Percentiles rank a stretch among this genome's conserved stretches.
phyloP scores from a whole-genome alignment of 2,797 vertebrate species.

The Etheostoma nigrum region DNA sequence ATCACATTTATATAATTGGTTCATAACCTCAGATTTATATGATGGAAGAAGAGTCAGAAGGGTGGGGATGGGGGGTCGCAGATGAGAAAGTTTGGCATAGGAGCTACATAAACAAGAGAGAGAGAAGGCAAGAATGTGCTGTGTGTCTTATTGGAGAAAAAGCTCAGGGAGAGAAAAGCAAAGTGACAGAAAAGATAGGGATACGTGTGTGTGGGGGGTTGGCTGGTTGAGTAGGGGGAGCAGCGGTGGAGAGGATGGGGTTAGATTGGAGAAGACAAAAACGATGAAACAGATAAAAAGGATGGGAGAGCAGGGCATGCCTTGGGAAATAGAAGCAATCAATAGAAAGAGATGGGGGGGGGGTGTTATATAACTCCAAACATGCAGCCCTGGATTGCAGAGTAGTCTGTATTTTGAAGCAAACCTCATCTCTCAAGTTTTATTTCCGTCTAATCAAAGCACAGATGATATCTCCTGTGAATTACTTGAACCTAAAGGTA shows the following conservation, averaged over 20 bases:
- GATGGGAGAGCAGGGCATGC: conserved; percentile 40
- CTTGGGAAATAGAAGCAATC: conserved; percentile 66
- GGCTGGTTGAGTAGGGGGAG: conserved; percentile 2
- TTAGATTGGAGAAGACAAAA: conserved; percentile 51
- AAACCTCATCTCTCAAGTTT: conserved; percentile 36
- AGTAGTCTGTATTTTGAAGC: conserved; percentile 55
- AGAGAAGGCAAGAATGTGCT: not conserved
- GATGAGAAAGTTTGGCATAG: conserved; percentile 1
- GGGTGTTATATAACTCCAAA: conserved; percentile 71
- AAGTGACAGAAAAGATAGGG: conserved; percentile 40
- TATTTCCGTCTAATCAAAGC: conserved; percentile 57
- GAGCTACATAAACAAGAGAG: conserved; percentile 3
- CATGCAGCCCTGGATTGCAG: conserved; percentile 48
- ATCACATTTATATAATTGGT: not conserved
- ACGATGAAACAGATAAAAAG: conserved; percentile 64
- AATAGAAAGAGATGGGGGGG: conserved; percentile 53
- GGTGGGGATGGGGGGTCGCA: not conserved
- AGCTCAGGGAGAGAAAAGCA: conserved; percentile 31
- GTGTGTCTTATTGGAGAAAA: conserved; percentile 5
- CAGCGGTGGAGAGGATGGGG: not conserved
- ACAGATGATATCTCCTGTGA: conserved; percentile 39
- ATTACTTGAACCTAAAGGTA: conserved; percentile 27
- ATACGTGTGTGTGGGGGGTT: not conserved
- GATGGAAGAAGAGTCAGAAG: too few species aligned
- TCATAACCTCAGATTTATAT: not conserved